Base-by-base conservation (phyloP, 2,797 vertebrate species). In the Chiroxiphia lanceolata region DNA sequence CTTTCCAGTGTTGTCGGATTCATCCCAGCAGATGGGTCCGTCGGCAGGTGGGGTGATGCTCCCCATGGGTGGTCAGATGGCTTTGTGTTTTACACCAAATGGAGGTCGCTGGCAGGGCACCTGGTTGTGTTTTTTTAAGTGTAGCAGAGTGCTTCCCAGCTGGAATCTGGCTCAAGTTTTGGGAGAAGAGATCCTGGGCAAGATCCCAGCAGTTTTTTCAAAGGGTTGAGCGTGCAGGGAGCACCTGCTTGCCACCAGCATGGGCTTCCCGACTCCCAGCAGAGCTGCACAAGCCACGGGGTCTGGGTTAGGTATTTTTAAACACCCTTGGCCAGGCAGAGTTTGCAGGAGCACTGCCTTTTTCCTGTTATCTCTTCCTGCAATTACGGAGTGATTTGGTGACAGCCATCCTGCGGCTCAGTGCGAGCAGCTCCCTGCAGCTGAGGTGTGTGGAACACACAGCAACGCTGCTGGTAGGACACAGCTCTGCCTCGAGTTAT, bases 261-360 rank as follows among this genome's bases (percentile, higher is more conserved):
- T 81, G 88, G 88, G 77, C 83, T 81, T 89, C 74, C 93, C 2
- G 13, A 51, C 81, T 81, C 33, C 61, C 86, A 67, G 93, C 80
- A 70, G 85, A 15, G 56, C 92, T 78, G 80, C 83, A 65, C 61
- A 57, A 64, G 80, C 59, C 57, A 11, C 2, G 72, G 78, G 61
- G 72, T 44, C 69, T 71, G 69, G n/a, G 40, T 9, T 53, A 89
- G 86, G 70, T 83, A 83, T 95, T 96, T 96, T 96, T 88, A 94
- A 96, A 59, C 63, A 50, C 26, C 82, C 56, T 90, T 50, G 80
- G 86, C 83, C 1, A 0, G 76, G 86, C 56, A 77, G 59, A 57
- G 70, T 83, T 42, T 84, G 84, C 50, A 45, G 13, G 78, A 83
- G 70, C 1, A 0, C 59, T 95, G 84, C 71, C 70, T 89, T 89